A percentile compares a stretch with the other conserved stretches of the same genome.
Evolutionary conservation across 2,113 vertebrate genomes (phyloP).

Genomic region (Forbesichthys agassizii): DNA sequence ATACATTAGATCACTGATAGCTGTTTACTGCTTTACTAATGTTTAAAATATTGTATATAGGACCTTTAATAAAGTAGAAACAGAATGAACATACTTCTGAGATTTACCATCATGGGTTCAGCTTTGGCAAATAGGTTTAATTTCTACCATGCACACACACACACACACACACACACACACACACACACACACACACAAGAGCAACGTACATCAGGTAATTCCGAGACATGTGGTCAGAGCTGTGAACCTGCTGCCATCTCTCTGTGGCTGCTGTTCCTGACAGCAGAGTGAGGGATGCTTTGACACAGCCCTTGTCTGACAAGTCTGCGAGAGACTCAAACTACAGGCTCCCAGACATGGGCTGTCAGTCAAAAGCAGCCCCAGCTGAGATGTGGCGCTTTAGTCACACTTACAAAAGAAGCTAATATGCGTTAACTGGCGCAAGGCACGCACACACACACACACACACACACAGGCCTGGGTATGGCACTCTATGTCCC

Average conservation of each 20-base stretch:
- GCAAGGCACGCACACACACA: slow-evolving; percentile 71
- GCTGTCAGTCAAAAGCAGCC: slow-evolving; percentile 70
- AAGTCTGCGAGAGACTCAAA: slow-evolving; percentile 65
- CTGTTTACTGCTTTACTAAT: no score
- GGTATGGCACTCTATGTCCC: slow-evolving; percentile 59
- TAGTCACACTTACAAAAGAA: slow-evolving; percentile 75
- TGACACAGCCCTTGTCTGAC: slow-evolving; percentile 72
- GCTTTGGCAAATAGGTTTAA: no score
- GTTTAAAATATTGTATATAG: no score
- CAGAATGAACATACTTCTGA: slow-evolving; percentile 15
- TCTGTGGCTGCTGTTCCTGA: slow-evolving; percentile 40
- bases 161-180: background rate
- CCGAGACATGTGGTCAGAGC: slow-evolving; percentile 47
- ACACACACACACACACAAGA: background rate
- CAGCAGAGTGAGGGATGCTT: slow-evolving; percentile 65
- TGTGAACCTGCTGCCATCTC: slow-evolving; percentile 33
- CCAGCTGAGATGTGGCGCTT: slow-evolving; percentile 67
- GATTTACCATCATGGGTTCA: background rate
- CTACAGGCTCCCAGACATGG: slow-evolving; percentile 73
- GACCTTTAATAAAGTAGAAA: no score
- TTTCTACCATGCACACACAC: background rate
- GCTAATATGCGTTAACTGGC: slow-evolving; percentile 75
- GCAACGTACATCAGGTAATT: slow-evolving; percentile 25
- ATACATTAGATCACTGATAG: no score
- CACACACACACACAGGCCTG: slow-evolving; percentile 54